These are phyloP conservation scores for Nyctalus aviator DNA, from an alignment of 2,797 vertebrate species.

Conservation along the genomic window DNA sequence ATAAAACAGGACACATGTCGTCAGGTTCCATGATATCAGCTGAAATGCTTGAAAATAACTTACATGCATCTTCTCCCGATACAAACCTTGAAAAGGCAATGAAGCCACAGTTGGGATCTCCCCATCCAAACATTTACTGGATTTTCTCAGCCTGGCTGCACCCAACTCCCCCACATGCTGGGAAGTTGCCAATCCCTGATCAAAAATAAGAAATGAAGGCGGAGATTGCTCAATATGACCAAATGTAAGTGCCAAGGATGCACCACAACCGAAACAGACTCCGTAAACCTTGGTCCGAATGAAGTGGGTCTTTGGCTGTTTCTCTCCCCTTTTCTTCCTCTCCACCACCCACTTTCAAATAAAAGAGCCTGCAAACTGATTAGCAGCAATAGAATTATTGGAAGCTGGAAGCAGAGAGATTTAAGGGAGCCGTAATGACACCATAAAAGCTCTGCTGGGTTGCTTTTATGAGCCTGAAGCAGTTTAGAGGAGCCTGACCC, in stretches of 20 bases:
- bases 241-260: neutral
- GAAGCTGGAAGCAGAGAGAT: conserved; percentile 82
- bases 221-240: conserved; percentile 44
- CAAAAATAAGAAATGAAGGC: conserved; percentile 39
- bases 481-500: conserved; percentile 82
- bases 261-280: neutral
- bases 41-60: neutral
- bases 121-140: neutral
- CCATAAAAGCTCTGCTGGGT: conserved; percentile 86
- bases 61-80: too few species aligned
- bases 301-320: conserved; percentile 56
- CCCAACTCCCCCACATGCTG: neutral
- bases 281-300: conserved; percentile 24
- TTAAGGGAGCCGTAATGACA: conserved; percentile 84
- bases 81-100: neutral
- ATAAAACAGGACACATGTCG: neutral
- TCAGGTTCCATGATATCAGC: neutral
- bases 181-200: neutral
- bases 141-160: neutral
- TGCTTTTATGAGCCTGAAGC: conserved; percentile 86
- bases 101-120: neutral
- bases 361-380: conserved; percentile 83
- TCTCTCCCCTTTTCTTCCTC: conserved; percentile 31
- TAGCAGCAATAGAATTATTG: conserved; percentile 79
- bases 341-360: conserved; percentile 62